Base-by-base conservation (phyloP, 2,888 invertebrate genomes). In the Eulithis testata region DNA sequence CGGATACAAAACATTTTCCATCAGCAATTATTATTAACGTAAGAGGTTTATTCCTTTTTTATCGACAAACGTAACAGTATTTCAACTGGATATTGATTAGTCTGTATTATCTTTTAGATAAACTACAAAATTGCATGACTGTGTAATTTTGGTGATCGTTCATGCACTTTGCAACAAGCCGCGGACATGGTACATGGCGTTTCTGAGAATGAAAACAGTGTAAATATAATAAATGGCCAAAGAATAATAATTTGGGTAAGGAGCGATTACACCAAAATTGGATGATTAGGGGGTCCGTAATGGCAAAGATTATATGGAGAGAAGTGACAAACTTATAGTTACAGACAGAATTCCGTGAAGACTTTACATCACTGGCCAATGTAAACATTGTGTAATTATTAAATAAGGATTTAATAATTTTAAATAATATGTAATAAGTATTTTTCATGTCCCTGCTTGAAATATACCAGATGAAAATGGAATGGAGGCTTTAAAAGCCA, bases 141-240 rank as follows among this genome's bases (percentile, higher is more conserved):
- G 59, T 67, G 72, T 44, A 44, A 44, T 44, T 11, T 73, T 66
- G 54, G 57, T 63, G 31, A 31, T 31, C 5, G 31, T 50, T 27
- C 9, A 58, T 69, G 64, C 67, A 76, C 71, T 76, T 76, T 65
- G 51, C 72, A 78, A 76, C 76, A 57, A 82, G 77, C 62, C 64
- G 73, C 60, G 63, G 73, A 77, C 71, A 71, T 69, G 49, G 74
- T 77, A 79, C 76, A 73, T 76, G 75, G 74, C 72, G 73, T 77
- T 85, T 86, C 77, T 69, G 66, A 76, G 81, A 84, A 83, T 74
- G 70, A 73, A 72, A 76, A 72, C 81, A 80, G 78, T 83, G 85
- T 82, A 85, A 86, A 86, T 80, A 87, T 84, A 79, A 86, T 85
- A 85, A 85, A 83, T 73, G 77, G 74, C 68, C 76, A 78, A 82